Conservation (phyloP, 2,113 vertebrate species). For the Hyaena hyaena region DNA sequence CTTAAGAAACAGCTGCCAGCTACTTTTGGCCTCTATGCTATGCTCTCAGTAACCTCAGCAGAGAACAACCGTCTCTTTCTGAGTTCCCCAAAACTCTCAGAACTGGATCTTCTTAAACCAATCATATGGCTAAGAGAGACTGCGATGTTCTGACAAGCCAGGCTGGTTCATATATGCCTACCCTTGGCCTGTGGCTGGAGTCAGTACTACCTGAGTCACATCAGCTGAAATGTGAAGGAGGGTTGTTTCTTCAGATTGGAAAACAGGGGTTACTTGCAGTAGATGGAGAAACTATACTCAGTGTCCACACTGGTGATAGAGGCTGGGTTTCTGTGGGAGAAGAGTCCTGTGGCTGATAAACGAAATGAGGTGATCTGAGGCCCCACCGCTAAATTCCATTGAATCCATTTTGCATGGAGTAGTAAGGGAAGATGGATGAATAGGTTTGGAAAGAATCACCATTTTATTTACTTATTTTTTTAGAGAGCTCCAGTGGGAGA, state of each 20-base stretch:
- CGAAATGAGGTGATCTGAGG: neutral
- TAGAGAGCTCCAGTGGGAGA: no score
- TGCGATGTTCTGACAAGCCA: neutral
- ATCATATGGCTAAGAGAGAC: neutral
- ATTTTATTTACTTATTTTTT: neutral
- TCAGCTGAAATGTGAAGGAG: neutral
- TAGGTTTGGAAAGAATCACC: neutral
- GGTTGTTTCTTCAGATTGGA: neutral
- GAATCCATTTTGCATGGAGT: neutral
- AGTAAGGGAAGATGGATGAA: neutral
- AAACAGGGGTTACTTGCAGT: neutral
- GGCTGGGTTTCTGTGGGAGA: neutral
- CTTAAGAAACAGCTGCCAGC: neutral
- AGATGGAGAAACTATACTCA: fast-evolving
- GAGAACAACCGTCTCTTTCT: neutral
- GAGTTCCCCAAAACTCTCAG: neutral
- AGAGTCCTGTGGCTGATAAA: neutral
- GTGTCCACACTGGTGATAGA: fast-evolving
- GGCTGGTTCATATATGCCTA: neutral
- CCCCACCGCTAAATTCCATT: fast-evolving
- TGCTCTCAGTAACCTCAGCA: neutral
- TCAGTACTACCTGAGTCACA: neutral
- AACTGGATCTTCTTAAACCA: neutral
- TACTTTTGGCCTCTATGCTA: neutral
- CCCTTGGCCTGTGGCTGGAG: neutral